Conservation (phyloP, 2,797 vertebrate species). For the Apodemus agrarius region DNA sequence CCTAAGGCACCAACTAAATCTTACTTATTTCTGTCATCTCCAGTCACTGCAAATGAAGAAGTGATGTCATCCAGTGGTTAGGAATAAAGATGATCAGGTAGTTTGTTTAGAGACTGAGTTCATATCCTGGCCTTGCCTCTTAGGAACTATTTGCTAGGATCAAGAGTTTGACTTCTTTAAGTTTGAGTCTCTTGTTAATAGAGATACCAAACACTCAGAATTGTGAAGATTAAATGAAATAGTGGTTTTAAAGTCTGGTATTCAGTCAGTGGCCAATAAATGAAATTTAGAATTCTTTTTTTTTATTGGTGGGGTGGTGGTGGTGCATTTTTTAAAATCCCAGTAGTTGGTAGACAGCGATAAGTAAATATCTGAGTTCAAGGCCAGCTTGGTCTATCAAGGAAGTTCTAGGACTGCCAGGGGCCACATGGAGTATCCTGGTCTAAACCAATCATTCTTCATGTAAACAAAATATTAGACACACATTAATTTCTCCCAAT, state of each 20-base stretch:
- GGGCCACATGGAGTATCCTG: background rate
- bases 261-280: background rate
- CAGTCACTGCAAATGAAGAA: background rate
- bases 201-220: background rate
- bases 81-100: background rate
- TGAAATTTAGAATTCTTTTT: background rate
- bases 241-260: background rate
- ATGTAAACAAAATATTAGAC: slow-evolving; percentile 33
- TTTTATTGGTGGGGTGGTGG: background rate
- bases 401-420: background rate
- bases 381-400: background rate
- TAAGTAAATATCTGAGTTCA: background rate
- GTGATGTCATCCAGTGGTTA: background rate
- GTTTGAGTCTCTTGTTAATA: background rate
- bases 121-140: background rate
- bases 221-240: background rate
- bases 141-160: background rate
- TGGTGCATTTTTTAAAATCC: background rate
- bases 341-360: background rate
- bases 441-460: background rate
- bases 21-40: background rate
- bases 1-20: too few relatives aligned
- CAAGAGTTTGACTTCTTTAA: background rate
- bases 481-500: background rate
- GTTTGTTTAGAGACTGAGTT: background rate